These are phyloP conservation scores for Brenthis hecate DNA, from an alignment of 2,888 invertebrate genomes.

Conservation along the genomic window DNA sequence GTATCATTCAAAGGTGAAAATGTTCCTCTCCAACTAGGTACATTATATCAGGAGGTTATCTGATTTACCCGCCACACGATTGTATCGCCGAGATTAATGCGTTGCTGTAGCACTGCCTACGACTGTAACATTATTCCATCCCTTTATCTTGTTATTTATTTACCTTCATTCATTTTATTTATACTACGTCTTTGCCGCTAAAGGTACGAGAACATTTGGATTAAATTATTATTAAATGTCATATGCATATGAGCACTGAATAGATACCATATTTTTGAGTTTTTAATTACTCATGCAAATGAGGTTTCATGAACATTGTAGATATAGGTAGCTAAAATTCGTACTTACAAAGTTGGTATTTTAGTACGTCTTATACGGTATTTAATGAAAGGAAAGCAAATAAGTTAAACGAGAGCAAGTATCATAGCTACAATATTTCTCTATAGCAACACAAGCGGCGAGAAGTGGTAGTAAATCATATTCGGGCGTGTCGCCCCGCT, in stretches of 20 bases:
- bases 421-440: slow-evolving; percentile 37
- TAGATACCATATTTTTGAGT: background rate
- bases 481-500: slow-evolving; percentile 70
- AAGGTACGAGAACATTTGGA: slow-evolving; percentile 3
- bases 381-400: background rate
- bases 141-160: slow-evolving; percentile 57
- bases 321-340: too few relatives aligned
- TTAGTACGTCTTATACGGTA: too few relatives aligned
- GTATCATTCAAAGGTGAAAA: slow-evolving; percentile 47
- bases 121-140: slow-evolving; percentile 60
- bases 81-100: slow-evolving; percentile 77
- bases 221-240: slow-evolving; percentile 6
- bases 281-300: too few relatives aligned
- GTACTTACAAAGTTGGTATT: too few relatives aligned
- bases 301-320: too few relatives aligned
- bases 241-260: background rate
- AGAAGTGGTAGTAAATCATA: slow-evolving; percentile 71
- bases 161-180: slow-evolving; percentile 40
- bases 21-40: slow-evolving; percentile 46
- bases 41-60: slow-evolving; percentile 74
- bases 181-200: slow-evolving; percentile 22
- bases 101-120: slow-evolving; percentile 50
- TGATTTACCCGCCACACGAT: slow-evolving; percentile 72
- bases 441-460: slow-evolving; percentile 40
- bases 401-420: slow-evolving; percentile 24